Percentiles rank a stretch among this genome's conserved stretches.
These are phyloP conservation scores for Buphagus erythrorhynchus DNA, from an alignment of 2,797 vertebrate genomes.

Conservation along the genomic window DNA sequence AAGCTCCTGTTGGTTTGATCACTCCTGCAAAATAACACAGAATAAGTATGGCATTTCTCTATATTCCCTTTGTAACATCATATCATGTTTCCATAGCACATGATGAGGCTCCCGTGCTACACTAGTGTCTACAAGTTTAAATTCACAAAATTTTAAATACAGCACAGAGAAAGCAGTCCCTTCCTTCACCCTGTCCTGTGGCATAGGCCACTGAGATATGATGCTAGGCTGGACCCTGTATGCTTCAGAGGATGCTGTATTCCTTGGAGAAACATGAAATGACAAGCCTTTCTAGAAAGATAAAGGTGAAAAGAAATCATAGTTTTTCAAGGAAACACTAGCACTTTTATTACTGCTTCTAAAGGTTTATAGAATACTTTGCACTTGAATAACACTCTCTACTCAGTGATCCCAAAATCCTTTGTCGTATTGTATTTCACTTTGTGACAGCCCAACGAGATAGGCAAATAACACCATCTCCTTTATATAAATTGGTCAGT, in stretches of 20 bases:
- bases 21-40: neutral
- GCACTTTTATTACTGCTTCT: conserved; percentile 37
- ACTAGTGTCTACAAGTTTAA: neutral
- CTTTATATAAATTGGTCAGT: conserved; percentile 41
- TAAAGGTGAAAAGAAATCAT: conserved; percentile 18
- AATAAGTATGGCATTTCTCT: neutral
- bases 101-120: neutral
- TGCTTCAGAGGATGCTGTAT: neutral
- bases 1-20: neutral
- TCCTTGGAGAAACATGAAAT: neutral
- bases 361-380: conserved; percentile 33
- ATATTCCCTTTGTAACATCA: neutral
- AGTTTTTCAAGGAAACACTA: conserved; percentile 1
- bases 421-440: conserved; percentile 18
- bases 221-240: neutral
- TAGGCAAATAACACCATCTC: conserved; percentile 34
- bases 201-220: neutral
- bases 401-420: conserved; percentile 23
- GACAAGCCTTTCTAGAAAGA: neutral
- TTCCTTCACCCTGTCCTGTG: neutral
- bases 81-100: neutral
- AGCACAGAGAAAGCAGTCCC: neutral
- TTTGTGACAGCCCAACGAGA: neutral
- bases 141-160: neutral
- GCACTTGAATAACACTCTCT: conserved; percentile 2